These are phyloP conservation scores for Zygogramma bicolorata DNA, from an alignment of 2,888 invertebrate species.

Conservation along the genomic window DNA sequence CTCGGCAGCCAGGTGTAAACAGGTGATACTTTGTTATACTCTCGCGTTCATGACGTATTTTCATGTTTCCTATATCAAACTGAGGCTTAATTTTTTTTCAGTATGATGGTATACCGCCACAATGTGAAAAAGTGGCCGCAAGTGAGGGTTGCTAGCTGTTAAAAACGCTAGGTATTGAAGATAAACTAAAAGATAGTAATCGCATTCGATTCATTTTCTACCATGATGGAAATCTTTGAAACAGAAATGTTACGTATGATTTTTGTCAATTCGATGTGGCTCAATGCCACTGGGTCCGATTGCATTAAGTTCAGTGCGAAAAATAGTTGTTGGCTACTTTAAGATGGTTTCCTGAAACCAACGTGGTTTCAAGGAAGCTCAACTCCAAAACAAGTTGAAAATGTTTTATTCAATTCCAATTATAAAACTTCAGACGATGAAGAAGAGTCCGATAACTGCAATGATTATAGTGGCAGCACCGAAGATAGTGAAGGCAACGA, in stretches of 20 bases:
- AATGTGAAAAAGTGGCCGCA: not conserved
- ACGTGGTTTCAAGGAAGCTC: constrained; percentile 9
- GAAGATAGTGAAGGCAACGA: not conserved
- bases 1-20: too few species aligned
- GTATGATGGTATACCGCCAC: not conserved
- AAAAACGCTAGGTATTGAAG: not conserved
- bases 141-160: not conserved
- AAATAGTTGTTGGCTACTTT: constrained; percentile 17
- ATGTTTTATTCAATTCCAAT: not conserved
- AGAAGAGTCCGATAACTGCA: not conserved
- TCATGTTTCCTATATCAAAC: not conserved
- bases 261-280: constrained; percentile 26
- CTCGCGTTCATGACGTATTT: not conserved
- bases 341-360: constrained; percentile 14
- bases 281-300: constrained; percentile 18
- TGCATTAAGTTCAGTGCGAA: not conserved
- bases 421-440: constrained; percentile 17
- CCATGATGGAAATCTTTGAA: not conserved
- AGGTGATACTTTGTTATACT: not conserved
- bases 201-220: not conserved
- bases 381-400: constrained; percentile 15
- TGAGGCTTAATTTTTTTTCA: not conserved
- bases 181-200: not conserved
- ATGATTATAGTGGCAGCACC: not conserved
- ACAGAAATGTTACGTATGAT: constrained; percentile 19